Percentiles rank a stretch among this genome's conserved stretches.
phyloP scores from a whole-genome alignment of 2,113 vertebrate species.

The Nibea albiflora region DNA sequence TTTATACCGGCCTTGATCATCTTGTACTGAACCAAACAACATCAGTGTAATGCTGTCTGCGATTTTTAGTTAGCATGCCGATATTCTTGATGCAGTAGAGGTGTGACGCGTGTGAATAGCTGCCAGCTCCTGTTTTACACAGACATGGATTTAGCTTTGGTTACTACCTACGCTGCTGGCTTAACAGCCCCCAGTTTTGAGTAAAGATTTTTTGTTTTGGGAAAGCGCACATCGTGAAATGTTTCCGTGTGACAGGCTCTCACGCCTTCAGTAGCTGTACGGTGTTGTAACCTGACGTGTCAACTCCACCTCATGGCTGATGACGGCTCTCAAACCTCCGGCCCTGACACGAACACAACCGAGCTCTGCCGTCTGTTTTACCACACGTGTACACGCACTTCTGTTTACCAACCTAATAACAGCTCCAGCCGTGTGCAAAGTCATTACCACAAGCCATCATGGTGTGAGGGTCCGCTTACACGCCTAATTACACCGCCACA shows the following conservation, averaged over 20 bases:
- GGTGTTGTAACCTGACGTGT: not conserved
- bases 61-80: no score
- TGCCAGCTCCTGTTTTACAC: no score
- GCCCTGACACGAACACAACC: not conserved
- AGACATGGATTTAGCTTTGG: no score
- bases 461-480: constrained; percentile 47
- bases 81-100: no score
- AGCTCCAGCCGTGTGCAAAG: constrained; percentile 53
- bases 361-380: not conserved
- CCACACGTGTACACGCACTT: not conserved
- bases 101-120: no score
- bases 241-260: not conserved
- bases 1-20: no score
- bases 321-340: not conserved
- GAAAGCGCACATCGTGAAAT: not conserved
- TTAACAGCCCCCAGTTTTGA: not conserved
- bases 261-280: not conserved
- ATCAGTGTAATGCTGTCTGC: no score
- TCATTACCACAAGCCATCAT: constrained; percentile 60
- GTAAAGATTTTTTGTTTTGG: not conserved
- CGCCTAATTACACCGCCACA: constrained; percentile 54
- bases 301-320: not conserved
- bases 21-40: no score
- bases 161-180: no score
- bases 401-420: constrained; percentile 48